phyloP scores from a whole-genome alignment of 1,140 invertebrate species.

The Melanaphis sacchari region DNA sequence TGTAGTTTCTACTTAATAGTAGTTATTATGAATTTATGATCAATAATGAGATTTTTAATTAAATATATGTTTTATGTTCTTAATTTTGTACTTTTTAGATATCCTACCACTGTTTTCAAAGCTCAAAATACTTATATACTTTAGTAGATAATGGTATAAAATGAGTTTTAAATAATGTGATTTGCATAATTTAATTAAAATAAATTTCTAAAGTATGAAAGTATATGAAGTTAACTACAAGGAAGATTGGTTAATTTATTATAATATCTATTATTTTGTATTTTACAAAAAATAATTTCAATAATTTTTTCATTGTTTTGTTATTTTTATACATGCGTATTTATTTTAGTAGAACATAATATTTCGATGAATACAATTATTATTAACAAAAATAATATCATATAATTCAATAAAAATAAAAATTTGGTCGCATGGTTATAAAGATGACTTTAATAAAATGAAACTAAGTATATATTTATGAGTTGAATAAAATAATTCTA shows the following conservation, averaged over 20 bases:
- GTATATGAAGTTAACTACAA: neutral
- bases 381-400: neutral
- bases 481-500: neutral
- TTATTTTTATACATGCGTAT: too few species aligned
- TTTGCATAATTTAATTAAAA: conserved; percentile 49
- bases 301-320: too few species aligned
- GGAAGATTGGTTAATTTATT: conserved; percentile 19
- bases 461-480: neutral
- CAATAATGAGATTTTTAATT: neutral
- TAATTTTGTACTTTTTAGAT: neutral
- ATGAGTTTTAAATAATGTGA: conserved; percentile 34
- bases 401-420: neutral
- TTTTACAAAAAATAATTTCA: neutral
- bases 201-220: neutral
- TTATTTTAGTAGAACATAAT: too few species aligned
- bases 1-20: neutral
- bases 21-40: neutral
- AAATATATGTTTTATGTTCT: neutral
- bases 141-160: neutral
- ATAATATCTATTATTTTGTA: neutral
- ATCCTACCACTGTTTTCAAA: neutral
- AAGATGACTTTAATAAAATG: neutral
- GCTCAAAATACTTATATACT: neutral
- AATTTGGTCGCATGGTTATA: neutral
- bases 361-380: neutral